phyloP scores from a whole-genome alignment of 1,140 invertebrate genomes.

The Drosophila ananassae region DNA sequence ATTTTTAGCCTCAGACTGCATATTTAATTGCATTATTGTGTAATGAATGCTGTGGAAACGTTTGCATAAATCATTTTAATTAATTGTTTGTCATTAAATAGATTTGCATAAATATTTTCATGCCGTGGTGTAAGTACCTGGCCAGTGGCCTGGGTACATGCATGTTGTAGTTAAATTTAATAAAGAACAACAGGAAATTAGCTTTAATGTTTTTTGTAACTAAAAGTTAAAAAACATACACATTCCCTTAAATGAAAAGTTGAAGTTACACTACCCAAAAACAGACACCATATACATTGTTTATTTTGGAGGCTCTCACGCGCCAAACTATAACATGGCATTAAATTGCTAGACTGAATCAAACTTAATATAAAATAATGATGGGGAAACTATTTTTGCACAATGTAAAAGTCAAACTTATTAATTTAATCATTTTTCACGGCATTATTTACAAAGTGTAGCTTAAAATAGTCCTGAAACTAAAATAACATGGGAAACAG shows the following conservation, averaged over 20 bases:
- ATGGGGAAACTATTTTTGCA: background rate
- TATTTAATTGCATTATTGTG: constrained; percentile 67
- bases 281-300: too few relatives aligned
- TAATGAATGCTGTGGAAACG: constrained; percentile 70
- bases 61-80: constrained; percentile 76
- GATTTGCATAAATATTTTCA: constrained; percentile 78
- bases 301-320: too few relatives aligned
- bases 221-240: constrained; percentile 23
- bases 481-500: constrained; percentile 49
- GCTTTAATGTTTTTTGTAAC: constrained; percentile 63
- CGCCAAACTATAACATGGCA: too few relatives aligned
- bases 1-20: constrained; percentile 56
- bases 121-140: constrained; percentile 37
- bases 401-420: constrained; percentile 14
- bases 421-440: constrained; percentile 69
- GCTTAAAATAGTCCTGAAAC: constrained; percentile 27
- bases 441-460: constrained; percentile 63
- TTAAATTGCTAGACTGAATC: background rate
- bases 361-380: background rate
- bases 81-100: constrained; percentile 81
- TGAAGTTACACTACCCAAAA: background rate
- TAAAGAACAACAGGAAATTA: constrained; percentile 66
- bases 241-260: background rate
- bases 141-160: constrained; percentile 11
- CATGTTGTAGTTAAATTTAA: constrained; percentile 69